Conservation (phyloP, 2,113 vertebrate genomes). For the Ptilonorhynchus violaceus region DNA sequence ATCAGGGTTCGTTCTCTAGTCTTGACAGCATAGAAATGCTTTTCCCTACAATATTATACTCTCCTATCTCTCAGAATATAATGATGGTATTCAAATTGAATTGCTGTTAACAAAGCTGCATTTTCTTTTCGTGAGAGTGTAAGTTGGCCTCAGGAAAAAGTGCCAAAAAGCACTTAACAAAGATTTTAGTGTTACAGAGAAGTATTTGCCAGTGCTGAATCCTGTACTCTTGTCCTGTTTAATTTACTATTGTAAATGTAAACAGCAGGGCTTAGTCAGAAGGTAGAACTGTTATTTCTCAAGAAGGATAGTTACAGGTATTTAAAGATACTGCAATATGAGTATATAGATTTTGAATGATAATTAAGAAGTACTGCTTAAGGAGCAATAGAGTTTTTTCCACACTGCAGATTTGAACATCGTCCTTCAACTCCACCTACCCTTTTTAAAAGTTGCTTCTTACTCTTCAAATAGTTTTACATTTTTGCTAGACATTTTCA, state of each 20-base stretch:
- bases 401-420: neutral
- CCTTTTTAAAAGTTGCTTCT: neutral
- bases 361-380: neutral
- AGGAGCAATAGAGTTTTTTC: neutral
- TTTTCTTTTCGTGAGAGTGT: neutral
- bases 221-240: neutral
- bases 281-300: neutral
- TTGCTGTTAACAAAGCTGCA: rapidly evolving
- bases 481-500: neutral
- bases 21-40: neutral
- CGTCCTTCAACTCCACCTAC: neutral
- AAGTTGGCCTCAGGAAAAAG: neutral
- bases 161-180: neutral
- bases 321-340: neutral
- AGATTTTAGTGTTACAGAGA: neutral
- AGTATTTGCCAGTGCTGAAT: neutral
- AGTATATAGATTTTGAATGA: neutral
- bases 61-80: neutral
- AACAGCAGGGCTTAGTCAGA: neutral
- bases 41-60: neutral
- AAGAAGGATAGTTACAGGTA: neutral
- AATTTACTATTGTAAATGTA: neutral
- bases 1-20: neutral
- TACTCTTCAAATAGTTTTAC: neutral
- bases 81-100: neutral